Evolutionary conservation across 2,888 invertebrate species (phyloP).

Genomic region (Lypha dubia): DNA sequence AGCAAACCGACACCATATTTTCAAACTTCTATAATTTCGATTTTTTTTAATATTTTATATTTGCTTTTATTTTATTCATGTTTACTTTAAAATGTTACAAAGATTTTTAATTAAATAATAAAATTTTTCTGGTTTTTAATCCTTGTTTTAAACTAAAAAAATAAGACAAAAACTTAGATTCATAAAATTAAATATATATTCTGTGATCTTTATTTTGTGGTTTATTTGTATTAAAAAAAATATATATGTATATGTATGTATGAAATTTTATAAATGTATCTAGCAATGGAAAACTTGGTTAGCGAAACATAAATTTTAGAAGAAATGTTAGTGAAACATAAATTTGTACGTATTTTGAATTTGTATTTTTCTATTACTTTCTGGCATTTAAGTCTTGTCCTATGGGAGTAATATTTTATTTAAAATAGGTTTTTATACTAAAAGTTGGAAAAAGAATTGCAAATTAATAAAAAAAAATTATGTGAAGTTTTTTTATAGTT

Average conservation of each 20-base stretch:
- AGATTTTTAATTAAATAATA: slow-evolving; percentile 31
- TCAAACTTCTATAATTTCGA: background rate
- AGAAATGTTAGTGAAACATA: slow-evolving; percentile 59
- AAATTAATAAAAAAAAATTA: background rate
- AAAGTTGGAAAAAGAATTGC: background rate
- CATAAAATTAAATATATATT: slow-evolving; percentile 49
- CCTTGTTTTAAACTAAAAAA: slow-evolving; percentile 45
- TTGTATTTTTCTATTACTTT: slow-evolving; percentile 41
- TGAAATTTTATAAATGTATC: slow-evolving; percentile 9
- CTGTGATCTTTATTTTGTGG: slow-evolving; percentile 28
- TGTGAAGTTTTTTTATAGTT: background rate
- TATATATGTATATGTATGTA: slow-evolving; percentile 14
- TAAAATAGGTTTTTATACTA: slow-evolving; percentile 52
- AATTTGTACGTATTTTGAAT: slow-evolving; percentile 71
- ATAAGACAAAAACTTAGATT: slow-evolving; percentile 41
- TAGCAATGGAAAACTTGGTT: slow-evolving; percentile 25
- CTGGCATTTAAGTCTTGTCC: slow-evolving; percentile 27
- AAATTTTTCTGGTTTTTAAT: slow-evolving; percentile 39
- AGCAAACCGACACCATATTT: too few species aligned
- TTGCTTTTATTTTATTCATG: slow-evolving; percentile 31
- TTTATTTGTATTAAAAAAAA: slow-evolving; percentile 35
- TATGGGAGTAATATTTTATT: slow-evolving; percentile 35
- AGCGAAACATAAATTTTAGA: slow-evolving; percentile 67
- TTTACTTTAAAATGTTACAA: slow-evolving; percentile 45
- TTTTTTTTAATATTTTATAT: slow-evolving; percentile 52